Conservation (phyloP, 2,797 vertebrate genomes). For the Notolabrus celidotus region DNA sequence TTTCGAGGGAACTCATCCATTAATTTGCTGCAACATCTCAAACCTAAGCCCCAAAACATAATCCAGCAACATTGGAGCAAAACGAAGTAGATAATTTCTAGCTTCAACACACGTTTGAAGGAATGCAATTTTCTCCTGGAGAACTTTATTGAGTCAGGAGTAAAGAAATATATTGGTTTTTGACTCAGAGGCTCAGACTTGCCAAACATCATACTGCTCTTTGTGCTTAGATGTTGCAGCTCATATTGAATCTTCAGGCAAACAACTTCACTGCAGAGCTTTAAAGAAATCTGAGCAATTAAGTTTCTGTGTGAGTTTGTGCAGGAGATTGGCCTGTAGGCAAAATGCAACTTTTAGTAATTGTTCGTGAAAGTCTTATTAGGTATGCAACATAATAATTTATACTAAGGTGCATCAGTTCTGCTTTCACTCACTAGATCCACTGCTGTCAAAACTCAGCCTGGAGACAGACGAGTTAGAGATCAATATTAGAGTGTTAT, state of each 20-base stretch:
- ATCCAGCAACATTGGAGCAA: constrained; percentile 65
- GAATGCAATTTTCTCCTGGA: constrained; percentile 65
- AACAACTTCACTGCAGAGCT: constrained; percentile 53
- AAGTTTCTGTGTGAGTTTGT: constrained; percentile 10
- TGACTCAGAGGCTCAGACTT: constrained; percentile 64
- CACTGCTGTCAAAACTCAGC: constrained; percentile 7
- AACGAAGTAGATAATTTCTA: constrained; percentile 59
- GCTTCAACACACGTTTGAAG: constrained; percentile 43
- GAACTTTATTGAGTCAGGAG: constrained; percentile 64
- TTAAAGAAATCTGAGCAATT: constrained; percentile 31
- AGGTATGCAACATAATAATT: constrained; percentile 6
- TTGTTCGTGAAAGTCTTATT: constrained; percentile 19
- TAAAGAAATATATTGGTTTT: constrained; percentile 69
- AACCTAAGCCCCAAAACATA: constrained; percentile 57
- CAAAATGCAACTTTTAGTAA: constrained; percentile 27
- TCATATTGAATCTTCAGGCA: constrained; percentile 58
- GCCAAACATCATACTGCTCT: constrained; percentile 64
- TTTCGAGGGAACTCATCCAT: constrained; percentile 43
- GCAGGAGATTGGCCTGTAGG: neutral
- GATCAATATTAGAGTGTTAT: constrained; percentile 9
- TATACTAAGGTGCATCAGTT: neutral
- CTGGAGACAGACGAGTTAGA: neutral
- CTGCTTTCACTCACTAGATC: constrained; percentile 13
- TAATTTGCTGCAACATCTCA: constrained; percentile 46
- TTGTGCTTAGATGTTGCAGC: constrained; percentile 58